Evolutionary conservation across 2,888 invertebrate species (phyloP), one percentile per base, ranked within the genome.

Genomic region (Oscheius myriophilus): DNA sequence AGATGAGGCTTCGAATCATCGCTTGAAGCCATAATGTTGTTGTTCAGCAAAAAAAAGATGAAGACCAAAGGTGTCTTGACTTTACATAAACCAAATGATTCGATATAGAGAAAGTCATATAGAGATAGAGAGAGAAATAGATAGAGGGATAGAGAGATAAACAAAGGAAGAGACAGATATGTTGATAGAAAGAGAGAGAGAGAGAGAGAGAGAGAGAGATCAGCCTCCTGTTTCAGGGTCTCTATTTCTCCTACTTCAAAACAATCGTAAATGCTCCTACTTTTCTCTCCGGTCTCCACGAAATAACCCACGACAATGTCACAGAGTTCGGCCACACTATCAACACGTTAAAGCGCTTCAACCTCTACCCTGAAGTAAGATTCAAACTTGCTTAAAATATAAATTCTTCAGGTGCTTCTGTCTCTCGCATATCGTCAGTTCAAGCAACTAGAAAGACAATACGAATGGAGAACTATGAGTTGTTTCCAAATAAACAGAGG

Each of bases 241-340:
- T 94, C 82, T 94, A 94, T 86, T 95, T 92, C 87, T 93, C 92
- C 0, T 95, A 93, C 87, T 94, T 92, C 87, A 95, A 95, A 86
- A 92, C 91, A 0, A 88, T 95, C 55, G 91, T 92, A 0, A 91
- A 92, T 72, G 89, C 93, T 71, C 88, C 90, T 21, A 87, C 91
- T 81, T 88, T 92, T 87, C 77, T 87, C 82, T 86, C 90, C 0
- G 93, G 92, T 0, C 88, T 93, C 57, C 86, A 90, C 0, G 90
- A 79, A 49, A 86, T 90, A 41, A 91, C 91, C 87, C 90, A 91
- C 72, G 92, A 94, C 83, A 91, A 92, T 79, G 87, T 91, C 25
- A 93, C 94, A 0, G 93, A 95, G 86, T 92, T 91, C 87, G 93
- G 93, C 0, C 90, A 91, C 63, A 91, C 91, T 62, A 92, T 94